phyloP scores from a whole-genome alignment of 2,888 invertebrate species.

The Agonum fuliginosum region DNA sequence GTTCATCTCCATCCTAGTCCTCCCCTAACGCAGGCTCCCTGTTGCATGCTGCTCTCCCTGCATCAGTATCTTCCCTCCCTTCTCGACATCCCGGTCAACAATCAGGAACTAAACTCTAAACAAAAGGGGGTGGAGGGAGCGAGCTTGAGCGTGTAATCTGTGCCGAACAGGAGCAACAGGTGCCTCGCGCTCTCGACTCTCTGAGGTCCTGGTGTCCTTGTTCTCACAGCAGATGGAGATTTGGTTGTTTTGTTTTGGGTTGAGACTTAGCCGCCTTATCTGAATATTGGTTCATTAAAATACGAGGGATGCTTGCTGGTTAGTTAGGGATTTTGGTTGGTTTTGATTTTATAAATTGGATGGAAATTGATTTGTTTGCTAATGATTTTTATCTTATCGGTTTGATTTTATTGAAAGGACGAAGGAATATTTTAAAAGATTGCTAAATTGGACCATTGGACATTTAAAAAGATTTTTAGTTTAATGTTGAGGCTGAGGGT shows the following conservation, averaged over 20 bases:
- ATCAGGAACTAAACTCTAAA: background rate
- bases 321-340: too few species aligned
- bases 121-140: background rate
- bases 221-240: background rate
- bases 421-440: too few species aligned
- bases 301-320: background rate
- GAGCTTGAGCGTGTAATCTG: background rate
- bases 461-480: too few species aligned
- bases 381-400: too few species aligned
- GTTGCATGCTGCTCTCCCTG: too few species aligned
- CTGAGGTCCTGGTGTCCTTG: background rate
- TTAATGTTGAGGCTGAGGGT: too few species aligned
- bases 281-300: constrained; percentile 2
- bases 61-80: background rate
- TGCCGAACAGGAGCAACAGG: constrained; percentile 1
- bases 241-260: background rate
- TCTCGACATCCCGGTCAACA: background rate
- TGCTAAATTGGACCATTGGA: too few species aligned
- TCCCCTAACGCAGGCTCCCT: too few species aligned
- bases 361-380: background rate
- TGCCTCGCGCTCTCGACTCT: background rate
- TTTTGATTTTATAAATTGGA: background rate
- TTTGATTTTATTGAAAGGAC: too few species aligned
- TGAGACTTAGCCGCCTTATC: background rate
- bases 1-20: too few species aligned